Evolutionary conservation across 2,888 invertebrate genomes (phyloP).

Genomic region (Baccha elongata): DNA sequence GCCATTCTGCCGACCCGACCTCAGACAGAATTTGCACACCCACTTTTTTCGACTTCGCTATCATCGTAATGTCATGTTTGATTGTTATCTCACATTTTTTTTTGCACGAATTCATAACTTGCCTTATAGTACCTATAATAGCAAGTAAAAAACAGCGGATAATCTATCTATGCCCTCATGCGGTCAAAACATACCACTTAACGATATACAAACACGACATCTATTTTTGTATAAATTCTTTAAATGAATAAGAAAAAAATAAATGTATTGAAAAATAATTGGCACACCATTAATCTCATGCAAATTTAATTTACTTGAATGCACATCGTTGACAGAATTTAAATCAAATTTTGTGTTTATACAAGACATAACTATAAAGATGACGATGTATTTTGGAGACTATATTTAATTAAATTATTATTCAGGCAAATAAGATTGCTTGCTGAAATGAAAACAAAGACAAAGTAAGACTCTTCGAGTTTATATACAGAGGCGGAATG

Average conservation of each 20-base stretch:
- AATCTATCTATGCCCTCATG: slow-evolving; percentile 40
- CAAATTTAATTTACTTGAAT: slow-evolving; percentile 56
- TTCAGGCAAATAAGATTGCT: slow-evolving; percentile 29
- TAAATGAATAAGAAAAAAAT: slow-evolving; percentile 11
- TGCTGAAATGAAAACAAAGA: background rate
- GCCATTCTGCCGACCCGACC: no score
- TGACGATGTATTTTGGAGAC: slow-evolving; percentile 13
- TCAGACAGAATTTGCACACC: no score
- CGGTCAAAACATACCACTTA: slow-evolving; percentile 9
- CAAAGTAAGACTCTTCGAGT: slow-evolving; percentile 5
- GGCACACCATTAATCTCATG: slow-evolving; percentile 58
- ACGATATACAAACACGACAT: slow-evolving; percentile 7
- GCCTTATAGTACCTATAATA: no score
- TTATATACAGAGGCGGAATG: slow-evolving; percentile 63
- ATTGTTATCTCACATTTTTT: no score
- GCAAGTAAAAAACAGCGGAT: background rate
- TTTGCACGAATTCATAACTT: no score
- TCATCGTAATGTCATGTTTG: slow-evolving; percentile 57
- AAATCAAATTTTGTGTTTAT: slow-evolving; percentile 44
- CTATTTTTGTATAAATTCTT: background rate
- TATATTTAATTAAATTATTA: slow-evolving; percentile 60
- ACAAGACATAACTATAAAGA: background rate
- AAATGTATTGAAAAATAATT: slow-evolving; percentile 61
- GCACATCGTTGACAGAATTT: slow-evolving; percentile 56
- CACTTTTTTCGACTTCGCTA: no score